Evolutionary conservation across 2,797 vertebrate genomes (phyloP).

Genomic region (Chloroceryle amazona): DNA sequence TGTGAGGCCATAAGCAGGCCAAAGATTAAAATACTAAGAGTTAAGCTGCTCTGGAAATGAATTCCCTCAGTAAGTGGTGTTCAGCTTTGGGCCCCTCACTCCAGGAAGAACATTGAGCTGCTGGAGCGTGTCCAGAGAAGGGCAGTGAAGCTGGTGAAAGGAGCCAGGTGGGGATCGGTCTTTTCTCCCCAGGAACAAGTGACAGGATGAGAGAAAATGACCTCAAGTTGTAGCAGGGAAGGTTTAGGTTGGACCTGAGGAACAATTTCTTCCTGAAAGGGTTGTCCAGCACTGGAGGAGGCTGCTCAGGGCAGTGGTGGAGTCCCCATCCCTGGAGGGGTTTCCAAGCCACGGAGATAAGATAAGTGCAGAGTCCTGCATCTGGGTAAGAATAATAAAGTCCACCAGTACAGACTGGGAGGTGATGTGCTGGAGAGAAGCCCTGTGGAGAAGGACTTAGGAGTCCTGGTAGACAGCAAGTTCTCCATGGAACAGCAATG

Average conservation of each 20-base stretch:
- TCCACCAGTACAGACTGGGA: no score
- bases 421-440: no score
- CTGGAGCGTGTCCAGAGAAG: background rate
- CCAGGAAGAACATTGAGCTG: background rate
- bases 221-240: background rate
- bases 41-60: background rate
- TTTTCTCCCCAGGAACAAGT: background rate
- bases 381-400: no score
- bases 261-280: background rate
- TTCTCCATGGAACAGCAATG: no score
- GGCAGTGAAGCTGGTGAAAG: background rate
- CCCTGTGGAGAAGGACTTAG: no score
- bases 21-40: background rate
- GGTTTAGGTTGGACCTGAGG: background rate
- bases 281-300: background rate
- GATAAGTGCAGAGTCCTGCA: no score
- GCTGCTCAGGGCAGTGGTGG: background rate
- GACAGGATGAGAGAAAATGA: background rate
- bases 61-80: background rate
- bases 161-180: background rate
- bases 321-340: background rate
- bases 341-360: background rate
- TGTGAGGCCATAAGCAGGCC: background rate
- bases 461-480: no score
- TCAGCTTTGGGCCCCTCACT: background rate